Conservation (phyloP, 2,797 vertebrate species). For the Siniperca scherzeri region DNA sequence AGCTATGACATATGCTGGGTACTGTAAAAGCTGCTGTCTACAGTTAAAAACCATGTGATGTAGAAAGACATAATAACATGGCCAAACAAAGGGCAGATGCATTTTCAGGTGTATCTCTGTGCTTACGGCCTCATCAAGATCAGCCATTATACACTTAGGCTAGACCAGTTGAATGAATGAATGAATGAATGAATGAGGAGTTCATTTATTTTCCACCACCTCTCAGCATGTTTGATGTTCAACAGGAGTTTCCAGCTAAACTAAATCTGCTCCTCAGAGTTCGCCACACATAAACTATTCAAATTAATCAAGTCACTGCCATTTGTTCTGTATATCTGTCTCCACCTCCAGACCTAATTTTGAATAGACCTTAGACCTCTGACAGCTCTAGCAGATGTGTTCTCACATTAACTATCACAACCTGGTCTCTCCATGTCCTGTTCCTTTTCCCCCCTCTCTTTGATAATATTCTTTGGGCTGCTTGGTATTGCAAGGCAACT, state of each 20-base stretch:
- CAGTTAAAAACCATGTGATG: constrained; percentile 2
- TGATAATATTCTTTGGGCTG: constrained; percentile 19
- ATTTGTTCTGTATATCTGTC: constrained; percentile 31
- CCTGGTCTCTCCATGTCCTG: constrained; percentile 23
- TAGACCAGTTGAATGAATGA: constrained; percentile 10
- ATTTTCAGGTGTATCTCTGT: constrained; percentile 22
- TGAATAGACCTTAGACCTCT: constrained; percentile 45
- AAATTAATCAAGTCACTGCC: constrained; percentile 33
- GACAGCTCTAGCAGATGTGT: constrained; percentile 41
- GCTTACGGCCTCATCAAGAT: constrained; percentile 18
- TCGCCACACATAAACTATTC: constrained; percentile 46
- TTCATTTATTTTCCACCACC: constrained; percentile 46
- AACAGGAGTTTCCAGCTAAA: constrained; percentile 45
- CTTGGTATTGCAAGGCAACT: constrained; percentile 42
- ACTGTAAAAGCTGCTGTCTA: neutral
- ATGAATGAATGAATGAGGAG: constrained; percentile 24
- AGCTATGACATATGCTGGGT: constrained; percentile 6
- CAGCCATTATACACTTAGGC: constrained; percentile 16
- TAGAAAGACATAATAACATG: neutral
- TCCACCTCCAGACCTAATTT: constrained; percentile 35
- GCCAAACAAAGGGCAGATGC: neutral
- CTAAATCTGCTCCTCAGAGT: constrained; percentile 21
- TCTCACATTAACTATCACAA: constrained; percentile 44
- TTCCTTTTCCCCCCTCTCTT: constrained; percentile 19
- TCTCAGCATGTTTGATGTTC: constrained; percentile 40